Evolutionary conservation across 1,140 invertebrate species (phyloP), one percentile per base, ranked within the genome.

Genomic region (Nymphalis io): DNA sequence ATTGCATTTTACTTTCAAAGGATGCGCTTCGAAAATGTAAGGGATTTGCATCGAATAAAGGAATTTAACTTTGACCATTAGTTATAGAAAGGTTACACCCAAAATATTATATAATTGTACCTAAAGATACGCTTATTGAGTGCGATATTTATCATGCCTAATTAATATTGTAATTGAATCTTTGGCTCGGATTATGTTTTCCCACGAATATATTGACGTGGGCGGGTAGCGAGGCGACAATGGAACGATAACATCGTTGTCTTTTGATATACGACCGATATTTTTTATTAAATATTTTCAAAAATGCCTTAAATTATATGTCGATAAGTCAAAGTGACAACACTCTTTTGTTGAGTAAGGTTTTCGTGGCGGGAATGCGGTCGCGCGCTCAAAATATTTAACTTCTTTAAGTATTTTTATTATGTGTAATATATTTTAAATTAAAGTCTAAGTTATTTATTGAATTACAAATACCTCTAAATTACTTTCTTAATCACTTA

Each of bases 281-380:
- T 33, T 16, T 46, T 16, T 46, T 16, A 1, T 46, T 46, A 46
- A 46, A 46, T 46, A 46, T 46, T 4, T 33, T 46, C n/a, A 16
- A 46, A 46, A 46, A 46, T 16, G n/a, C 6, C 2, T 46, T 16
- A 46, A n/a, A 46, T 5, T 16, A 46, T 46, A 46, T 46, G n/a
- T 46, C 46, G 46, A 51, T 51, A 51, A 51, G 46, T 51, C 46
- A 51, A 51, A 20, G 46, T 46, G 46, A 51, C 46, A 51, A 51
- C 16, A 51, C 46, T 51, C 16, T 51, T 51, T 51, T 51, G 42
- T 51, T 11, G 20, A 51, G 44, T 46, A n/a, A 46, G 18, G 16
- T 51, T 51, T 20, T 51, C 44, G 44, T 46, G 4, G 27, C 42
- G n/a, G 42, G 42, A 46, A 51, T 51, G 46, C 46, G 16, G 46